These are phyloP conservation scores for Zapornia atra DNA, from an alignment of 2,113 vertebrate genomes.

Conservation along the genomic window DNA sequence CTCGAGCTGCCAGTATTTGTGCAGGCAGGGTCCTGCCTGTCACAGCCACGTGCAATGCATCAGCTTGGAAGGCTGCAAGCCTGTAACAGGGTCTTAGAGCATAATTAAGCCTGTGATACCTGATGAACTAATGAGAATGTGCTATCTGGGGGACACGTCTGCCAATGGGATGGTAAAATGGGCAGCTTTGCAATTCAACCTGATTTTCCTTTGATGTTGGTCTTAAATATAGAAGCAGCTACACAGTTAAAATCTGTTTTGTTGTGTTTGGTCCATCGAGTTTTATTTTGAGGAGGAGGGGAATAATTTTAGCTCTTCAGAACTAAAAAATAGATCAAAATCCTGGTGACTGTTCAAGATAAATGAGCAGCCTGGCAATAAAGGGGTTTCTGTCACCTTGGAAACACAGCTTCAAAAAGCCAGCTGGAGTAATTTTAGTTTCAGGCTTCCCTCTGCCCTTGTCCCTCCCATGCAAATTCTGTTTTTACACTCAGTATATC, in stretches of 20 bases:
- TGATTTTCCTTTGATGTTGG: background rate
- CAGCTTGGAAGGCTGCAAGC: conserved; percentile 54
- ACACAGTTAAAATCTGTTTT: background rate
- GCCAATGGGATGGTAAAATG: background rate
- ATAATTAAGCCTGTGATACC: background rate
- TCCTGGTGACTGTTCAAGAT: conserved; percentile 29
- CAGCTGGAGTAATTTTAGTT: conserved; percentile 50
- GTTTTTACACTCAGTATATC: conserved; percentile 42
- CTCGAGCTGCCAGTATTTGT: conserved; percentile 83
- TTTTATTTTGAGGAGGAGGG: conserved; percentile 12
- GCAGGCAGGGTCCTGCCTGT: conserved; percentile 78
- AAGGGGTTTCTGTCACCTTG: conserved; percentile 32
- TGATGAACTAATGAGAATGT: background rate
- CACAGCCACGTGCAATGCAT: conserved; percentile 51
- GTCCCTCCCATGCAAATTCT: conserved; percentile 40
- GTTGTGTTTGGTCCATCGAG: background rate
- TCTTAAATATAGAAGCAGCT: background rate
- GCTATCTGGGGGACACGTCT: background rate
- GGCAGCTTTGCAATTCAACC: background rate
- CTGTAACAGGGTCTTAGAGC: conserved; percentile 73
- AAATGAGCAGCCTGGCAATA: conserved; percentile 43
- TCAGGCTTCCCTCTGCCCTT: conserved; percentile 32
- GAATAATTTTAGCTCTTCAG: conserved; percentile 39
- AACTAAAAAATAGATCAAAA: conserved; percentile 40
- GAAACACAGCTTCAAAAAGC: conserved; percentile 37